Percentiles rank a stretch among this genome's conserved stretches.
These are phyloP conservation scores for Therioaphis trifolii DNA, from an alignment of 2,888 invertebrate genomes.

Conservation along the genomic window DNA sequence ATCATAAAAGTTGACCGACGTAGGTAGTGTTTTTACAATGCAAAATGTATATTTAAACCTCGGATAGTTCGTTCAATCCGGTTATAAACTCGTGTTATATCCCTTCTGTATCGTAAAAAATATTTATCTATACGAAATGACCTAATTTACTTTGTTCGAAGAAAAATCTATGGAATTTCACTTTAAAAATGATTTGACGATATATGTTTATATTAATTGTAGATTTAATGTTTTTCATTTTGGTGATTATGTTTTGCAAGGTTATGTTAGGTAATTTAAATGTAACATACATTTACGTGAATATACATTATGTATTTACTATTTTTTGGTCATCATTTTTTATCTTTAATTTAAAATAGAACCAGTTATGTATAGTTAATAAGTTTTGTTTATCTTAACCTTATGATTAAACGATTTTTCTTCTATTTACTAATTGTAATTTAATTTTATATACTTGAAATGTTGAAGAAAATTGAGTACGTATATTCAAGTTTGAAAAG, in stretches of 20 bases:
- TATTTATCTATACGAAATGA: slow-evolving; percentile 8
- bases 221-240: not conserved
- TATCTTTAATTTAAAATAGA: too few species aligned
- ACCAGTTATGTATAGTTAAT: too few species aligned
- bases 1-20: slow-evolving; percentile 31
- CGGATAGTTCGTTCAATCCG: slow-evolving; percentile 3
- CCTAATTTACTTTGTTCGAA: slow-evolving; percentile 3
- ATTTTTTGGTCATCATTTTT: too few species aligned
- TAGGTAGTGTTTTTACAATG: slow-evolving; percentile 36
- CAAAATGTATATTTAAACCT: slow-evolving; percentile 46
- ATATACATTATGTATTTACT: too few species aligned
- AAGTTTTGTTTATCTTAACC: too few species aligned
- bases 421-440: too few species aligned
- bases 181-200: not conserved
- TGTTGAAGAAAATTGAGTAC: too few species aligned
- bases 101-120: slow-evolving; percentile 42
- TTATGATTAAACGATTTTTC: too few species aligned
- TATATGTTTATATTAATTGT: not conserved
- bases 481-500: too few species aligned
- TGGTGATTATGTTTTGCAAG: not conserved
- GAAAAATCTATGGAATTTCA: not conserved
- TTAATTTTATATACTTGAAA: too few species aligned
- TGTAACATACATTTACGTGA: too few species aligned
- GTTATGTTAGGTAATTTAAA: too few species aligned
- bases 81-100: slow-evolving; percentile 41